These are phyloP conservation scores for Branchipolynoe longqiensis DNA, from an alignment of 2,888 invertebrate genomes.

Conservation along the genomic window DNA sequence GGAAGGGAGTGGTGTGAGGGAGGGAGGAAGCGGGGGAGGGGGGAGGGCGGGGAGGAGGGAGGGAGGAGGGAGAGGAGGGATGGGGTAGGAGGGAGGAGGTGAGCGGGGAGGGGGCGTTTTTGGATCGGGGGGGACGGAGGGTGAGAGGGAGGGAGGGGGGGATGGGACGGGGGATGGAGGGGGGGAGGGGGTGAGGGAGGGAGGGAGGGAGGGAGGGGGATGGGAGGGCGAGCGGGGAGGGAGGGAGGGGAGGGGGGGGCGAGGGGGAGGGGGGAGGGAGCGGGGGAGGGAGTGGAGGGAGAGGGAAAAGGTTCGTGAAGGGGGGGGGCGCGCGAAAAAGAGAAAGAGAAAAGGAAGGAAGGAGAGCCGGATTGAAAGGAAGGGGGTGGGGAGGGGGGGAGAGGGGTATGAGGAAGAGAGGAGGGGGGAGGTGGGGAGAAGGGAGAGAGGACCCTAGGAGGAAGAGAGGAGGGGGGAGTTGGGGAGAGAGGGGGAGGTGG, in stretches of 20 bases:
- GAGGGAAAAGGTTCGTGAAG: not conserved
- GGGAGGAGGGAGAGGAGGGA: not conserved
- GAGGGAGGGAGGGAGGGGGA: not conserved
- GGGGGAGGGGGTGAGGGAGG: not conserved
- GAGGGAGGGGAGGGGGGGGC: not conserved
- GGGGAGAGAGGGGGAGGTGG: not conserved
- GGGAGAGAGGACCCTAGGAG: not conserved
- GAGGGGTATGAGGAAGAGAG: not conserved
- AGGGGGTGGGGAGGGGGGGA: too few relatives aligned
- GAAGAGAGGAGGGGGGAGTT: not conserved
- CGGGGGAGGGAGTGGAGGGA: not conserved
- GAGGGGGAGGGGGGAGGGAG: not conserved
- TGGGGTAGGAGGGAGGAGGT: not conserved
- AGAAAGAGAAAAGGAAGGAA: not conserved
- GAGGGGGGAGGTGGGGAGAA: not conserved
- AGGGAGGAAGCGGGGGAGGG: not conserved
- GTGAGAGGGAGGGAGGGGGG: not conserved
- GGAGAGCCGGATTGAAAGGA: too few relatives aligned
- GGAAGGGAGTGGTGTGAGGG: not conserved
- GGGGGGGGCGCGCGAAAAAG: not conserved
- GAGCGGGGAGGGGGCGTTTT: not conserved
- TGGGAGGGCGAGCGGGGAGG: not conserved
- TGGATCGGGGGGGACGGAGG: too few relatives aligned
- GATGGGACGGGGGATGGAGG: not conserved
- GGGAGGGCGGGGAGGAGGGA: not conserved